phyloP scores from a whole-genome alignment of 1,140 invertebrate species.

The Glossosoma conforme region DNA sequence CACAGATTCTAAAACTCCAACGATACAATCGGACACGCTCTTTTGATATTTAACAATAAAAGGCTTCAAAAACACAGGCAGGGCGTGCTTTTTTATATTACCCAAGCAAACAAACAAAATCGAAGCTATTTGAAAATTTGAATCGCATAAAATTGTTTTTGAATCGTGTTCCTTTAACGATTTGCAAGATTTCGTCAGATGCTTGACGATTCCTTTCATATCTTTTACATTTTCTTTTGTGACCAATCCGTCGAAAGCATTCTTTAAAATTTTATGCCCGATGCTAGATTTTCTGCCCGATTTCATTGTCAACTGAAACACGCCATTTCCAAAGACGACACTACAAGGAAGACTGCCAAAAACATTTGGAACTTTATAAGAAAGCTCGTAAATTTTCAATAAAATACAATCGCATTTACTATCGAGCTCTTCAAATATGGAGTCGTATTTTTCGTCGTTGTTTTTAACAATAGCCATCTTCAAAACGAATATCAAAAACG shows the following conservation, averaged over 20 bases:
- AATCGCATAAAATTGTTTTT: slow-evolving; percentile 4
- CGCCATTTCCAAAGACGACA: slow-evolving; percentile 12
- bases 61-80: slow-evolving; percentile 11
- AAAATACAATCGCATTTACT: slow-evolving; percentile 13
- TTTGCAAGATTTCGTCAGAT: slow-evolving; percentile 5
- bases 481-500: slow-evolving; percentile 14
- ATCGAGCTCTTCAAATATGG: slow-evolving; percentile 12
- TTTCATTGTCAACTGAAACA: slow-evolving; percentile 14
- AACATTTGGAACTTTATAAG: slow-evolving; percentile 19
- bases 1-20: slow-evolving; percentile 2
- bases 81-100: slow-evolving; percentile 16
- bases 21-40: slow-evolving; percentile 1
- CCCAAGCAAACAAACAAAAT: slow-evolving; percentile 7
- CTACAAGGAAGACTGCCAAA: slow-evolving; percentile 14
- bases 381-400: slow-evolving; percentile 23
- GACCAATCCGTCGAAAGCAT: slow-evolving; percentile 16
- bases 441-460: slow-evolving; percentile 2
- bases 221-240: slow-evolving; percentile 14
- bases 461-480: slow-evolving; percentile 8
- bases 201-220: slow-evolving; percentile 6
- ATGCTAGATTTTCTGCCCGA: slow-evolving; percentile 5
- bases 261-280: slow-evolving; percentile 13
- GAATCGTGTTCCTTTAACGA: background rate
- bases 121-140: slow-evolving; percentile 17
- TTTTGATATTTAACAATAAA: slow-evolving; percentile 4